phyloP scores from a whole-genome alignment of 2,888 invertebrate genomes.

The Megaustenia siamemsis region DNA sequence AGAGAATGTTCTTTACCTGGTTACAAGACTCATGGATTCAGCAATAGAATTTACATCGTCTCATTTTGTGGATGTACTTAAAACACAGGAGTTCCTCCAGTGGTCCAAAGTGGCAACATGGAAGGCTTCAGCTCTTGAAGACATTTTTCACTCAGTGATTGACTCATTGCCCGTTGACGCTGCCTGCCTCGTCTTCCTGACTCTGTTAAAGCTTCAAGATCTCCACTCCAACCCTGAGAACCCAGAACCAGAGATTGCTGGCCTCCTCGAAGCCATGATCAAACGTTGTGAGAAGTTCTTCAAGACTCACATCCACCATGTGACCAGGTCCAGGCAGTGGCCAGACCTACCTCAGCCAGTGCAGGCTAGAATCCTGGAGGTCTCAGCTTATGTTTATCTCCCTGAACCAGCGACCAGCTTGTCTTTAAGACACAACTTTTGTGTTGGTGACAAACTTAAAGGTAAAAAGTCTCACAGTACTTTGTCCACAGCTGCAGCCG shows the following conservation, averaged over 20 bases:
- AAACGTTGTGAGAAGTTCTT: slow-evolving; percentile 69
- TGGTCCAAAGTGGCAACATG: slow-evolving; percentile 86
- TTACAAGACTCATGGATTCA: slow-evolving; percentile 89
- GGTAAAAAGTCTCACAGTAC: neutral
- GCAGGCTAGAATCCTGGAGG: slow-evolving; percentile 64
- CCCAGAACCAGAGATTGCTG: slow-evolving; percentile 61
- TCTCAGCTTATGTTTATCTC: slow-evolving; percentile 46
- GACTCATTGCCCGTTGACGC: slow-evolving; percentile 90
- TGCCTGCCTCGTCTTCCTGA: slow-evolving; percentile 89
- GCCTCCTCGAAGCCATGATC: slow-evolving; percentile 64
- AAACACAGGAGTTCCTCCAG: slow-evolving; percentile 85
- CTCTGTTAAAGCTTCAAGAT: slow-evolving; percentile 78
- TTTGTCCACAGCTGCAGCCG: neutral
- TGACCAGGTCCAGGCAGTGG: slow-evolving; percentile 68
- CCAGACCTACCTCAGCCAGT: slow-evolving; percentile 61
- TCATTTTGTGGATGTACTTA: slow-evolving; percentile 88
- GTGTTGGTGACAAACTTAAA: neutral
- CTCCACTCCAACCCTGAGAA: slow-evolving; percentile 41
- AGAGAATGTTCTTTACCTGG: slow-evolving; percentile 88
- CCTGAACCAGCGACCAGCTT: neutral
- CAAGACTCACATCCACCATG: slow-evolving; percentile 70
- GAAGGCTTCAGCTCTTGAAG: slow-evolving; percentile 88
- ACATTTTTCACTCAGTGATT: slow-evolving; percentile 88
- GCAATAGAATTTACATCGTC: slow-evolving; percentile 89
- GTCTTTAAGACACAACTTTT: neutral